phyloP scores from a whole-genome alignment of 2,797 vertebrate species.

The Bryconaethiops microstoma region DNA sequence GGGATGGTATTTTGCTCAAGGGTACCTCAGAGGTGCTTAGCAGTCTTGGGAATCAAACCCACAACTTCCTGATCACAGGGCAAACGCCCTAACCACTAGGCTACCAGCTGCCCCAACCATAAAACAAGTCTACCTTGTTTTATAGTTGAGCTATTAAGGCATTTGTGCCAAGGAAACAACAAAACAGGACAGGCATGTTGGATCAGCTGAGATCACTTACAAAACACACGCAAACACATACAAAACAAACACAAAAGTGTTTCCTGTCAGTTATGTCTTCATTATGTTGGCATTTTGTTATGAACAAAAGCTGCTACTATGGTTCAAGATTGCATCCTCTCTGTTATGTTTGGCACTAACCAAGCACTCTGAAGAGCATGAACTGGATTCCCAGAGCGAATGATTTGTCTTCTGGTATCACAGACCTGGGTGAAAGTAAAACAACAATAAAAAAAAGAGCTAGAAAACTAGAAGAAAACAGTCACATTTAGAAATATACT shows the following conservation, averaged over 20 bases:
- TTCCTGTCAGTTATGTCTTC: neutral
- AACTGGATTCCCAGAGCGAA: slow-evolving; percentile 93
- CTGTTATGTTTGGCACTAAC: slow-evolving; percentile 69
- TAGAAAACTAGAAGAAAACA: neutral
- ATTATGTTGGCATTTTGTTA: neutral
- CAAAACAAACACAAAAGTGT: too few species aligned
- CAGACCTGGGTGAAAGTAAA: slow-evolving; percentile 76
- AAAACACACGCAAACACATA: neutral
- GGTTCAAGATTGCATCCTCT: neutral
- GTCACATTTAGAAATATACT: too few species aligned
- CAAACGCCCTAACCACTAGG: too few species aligned
- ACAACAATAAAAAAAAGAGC: slow-evolving; percentile 1
- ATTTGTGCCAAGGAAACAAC: neutral
- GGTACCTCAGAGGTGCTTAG: too few species aligned
- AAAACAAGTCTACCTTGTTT: slow-evolving; percentile 19
- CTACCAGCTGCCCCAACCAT: too few species aligned
- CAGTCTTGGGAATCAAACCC: too few species aligned
- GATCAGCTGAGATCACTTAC: neutral
- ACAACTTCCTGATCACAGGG: too few species aligned
- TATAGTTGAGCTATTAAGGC: neutral
- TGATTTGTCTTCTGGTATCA: slow-evolving; percentile 87
- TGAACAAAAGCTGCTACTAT: neutral
- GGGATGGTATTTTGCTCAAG: too few species aligned
- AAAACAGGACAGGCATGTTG: slow-evolving; percentile 18
- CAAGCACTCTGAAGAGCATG: slow-evolving; percentile 89